Evolutionary conservation across 2,888 invertebrate species (phyloP).

Genomic region (Sialis fuliginosa): DNA sequence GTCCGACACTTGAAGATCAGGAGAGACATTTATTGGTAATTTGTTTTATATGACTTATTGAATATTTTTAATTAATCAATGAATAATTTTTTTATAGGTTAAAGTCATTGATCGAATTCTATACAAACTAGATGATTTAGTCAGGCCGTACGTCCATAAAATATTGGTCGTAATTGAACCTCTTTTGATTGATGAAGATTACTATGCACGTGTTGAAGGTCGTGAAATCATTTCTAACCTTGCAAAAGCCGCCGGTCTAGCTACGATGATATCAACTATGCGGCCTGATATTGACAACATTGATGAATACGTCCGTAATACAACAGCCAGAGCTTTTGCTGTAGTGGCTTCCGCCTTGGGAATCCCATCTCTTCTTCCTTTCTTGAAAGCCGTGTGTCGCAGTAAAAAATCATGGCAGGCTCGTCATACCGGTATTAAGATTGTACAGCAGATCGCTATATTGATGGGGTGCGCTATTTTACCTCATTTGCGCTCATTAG

Average conservation of each 20-base stretch:
- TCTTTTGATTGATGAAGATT: slow-evolving; percentile 96
- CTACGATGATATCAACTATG: slow-evolving; percentile 99
- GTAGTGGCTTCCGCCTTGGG: slow-evolving; percentile 98
- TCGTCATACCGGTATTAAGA: slow-evolving; percentile 95
- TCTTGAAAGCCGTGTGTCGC: slow-evolving; percentile 96
- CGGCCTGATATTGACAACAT: slow-evolving; percentile 99
- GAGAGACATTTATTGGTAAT: slow-evolving; percentile 75
- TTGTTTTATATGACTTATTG: too few relatives aligned
- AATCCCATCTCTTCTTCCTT: slow-evolving; percentile 92
- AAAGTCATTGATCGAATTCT: slow-evolving; percentile 98
- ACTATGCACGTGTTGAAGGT: slow-evolving; percentile 98
- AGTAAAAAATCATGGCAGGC: slow-evolving; percentile 99
- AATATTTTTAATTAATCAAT: too few relatives aligned
- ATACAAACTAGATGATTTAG: slow-evolving; percentile 95
- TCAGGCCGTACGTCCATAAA: slow-evolving; percentile 98
- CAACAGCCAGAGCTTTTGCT: slow-evolving; percentile 98
- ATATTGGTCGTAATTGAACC: slow-evolving; percentile 99
- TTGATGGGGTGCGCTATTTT: slow-evolving; percentile 99
- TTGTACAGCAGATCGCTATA: slow-evolving; percentile 99
- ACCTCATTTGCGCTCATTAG: slow-evolving; percentile 92
- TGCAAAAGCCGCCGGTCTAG: slow-evolving; percentile 96
- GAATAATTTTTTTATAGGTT: slow-evolving; percentile 29
- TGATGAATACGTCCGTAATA: slow-evolving; percentile 98
- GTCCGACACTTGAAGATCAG: slow-evolving; percentile 97
- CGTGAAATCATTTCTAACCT: slow-evolving; percentile 98